Base-by-base conservation (phyloP, 2,888 invertebrate species). In the Heliothis peltigera region DNA sequence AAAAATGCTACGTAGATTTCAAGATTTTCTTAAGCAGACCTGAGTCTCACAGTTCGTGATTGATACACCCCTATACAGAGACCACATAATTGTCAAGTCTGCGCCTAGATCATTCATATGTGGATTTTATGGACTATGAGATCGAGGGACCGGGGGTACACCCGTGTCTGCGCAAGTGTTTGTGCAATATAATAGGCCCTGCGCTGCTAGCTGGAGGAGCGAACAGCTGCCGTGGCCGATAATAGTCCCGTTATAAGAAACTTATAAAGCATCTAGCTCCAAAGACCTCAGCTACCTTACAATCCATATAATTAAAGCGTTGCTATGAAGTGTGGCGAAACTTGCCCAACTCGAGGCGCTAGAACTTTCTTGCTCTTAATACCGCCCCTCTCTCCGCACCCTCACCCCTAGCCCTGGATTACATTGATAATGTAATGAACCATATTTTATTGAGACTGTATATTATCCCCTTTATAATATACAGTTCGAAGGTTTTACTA, bases 321-420 rank as follows among this genome's bases (percentile, higher is more conserved):
- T 25, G 44, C 61, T 77, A 67, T 70, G 64, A 67, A 70, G 62
- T 67, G 65, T 54, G 52, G 47, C 39, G 25, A 71, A 68, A 71
- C 54, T 76, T 55, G 44, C 35, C 17, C 12, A 59, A 51, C 56
- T 56, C 43, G 21, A 53, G 18, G 12, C 39, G 43, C 42, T 43
- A 22, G 43, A 77, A 77, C 73, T 77, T 80, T 78, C 74, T 61
- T 56, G 56, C 62, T 69, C 64, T 73, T 80, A 80, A 77, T 80
- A 80, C 69, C 58, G 19, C 43, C 17, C 22, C 18, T 5, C 8
- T 21, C 22, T 19, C 42, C 60, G 8, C 52, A 0, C 58, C 17
- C 8, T 8, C 3, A 3, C 44, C n/a, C 8, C 19, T 21, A 12
- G 46, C 15, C 17, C 21, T 6, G 47, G 47, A 68, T 70, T 68